These are phyloP conservation scores for Trachelus troglodyta DNA, from an alignment of 2,888 invertebrate genomes.

Conservation along the genomic window DNA sequence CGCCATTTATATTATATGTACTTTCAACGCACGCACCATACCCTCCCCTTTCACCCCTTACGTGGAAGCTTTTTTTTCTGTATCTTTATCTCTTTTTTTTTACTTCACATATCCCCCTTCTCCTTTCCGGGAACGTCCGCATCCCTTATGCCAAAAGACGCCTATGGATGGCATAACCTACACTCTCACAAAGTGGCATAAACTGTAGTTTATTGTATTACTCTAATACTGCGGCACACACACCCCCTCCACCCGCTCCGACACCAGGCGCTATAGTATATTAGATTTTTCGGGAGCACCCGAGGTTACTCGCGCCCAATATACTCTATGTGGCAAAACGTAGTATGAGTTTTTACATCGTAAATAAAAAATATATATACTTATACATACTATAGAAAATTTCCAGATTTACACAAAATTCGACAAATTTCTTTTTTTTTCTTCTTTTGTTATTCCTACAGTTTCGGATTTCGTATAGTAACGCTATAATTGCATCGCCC, in stretches of 20 bases:
- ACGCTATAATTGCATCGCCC: background rate
- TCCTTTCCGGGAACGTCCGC: background rate
- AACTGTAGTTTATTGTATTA: slow-evolving; percentile 50
- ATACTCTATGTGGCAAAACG: background rate
- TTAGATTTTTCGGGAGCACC: background rate
- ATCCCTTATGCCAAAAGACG: background rate
- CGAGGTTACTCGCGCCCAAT: background rate
- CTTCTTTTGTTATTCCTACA: background rate
- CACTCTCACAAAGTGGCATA: slow-evolving; percentile 42
- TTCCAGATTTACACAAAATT: background rate
- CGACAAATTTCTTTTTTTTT: background rate
- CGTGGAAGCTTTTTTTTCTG: background rate
- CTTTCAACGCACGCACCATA: background rate
- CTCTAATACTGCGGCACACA: slow-evolving; percentile 37
- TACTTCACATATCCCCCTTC: background rate
- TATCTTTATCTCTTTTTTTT: background rate
- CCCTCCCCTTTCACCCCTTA: background rate
- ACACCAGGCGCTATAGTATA: background rate
- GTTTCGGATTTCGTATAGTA: background rate
- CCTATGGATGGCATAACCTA: slow-evolving; percentile 1
- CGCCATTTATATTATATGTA: slow-evolving; percentile 17
- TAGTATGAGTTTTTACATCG: background rate
- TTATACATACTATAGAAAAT: too few species aligned
- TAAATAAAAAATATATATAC: background rate
- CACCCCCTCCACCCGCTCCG: background rate